Base-by-base conservation (phyloP, 2,888 invertebrate genomes). In the Sinhomidia bicolor region DNA sequence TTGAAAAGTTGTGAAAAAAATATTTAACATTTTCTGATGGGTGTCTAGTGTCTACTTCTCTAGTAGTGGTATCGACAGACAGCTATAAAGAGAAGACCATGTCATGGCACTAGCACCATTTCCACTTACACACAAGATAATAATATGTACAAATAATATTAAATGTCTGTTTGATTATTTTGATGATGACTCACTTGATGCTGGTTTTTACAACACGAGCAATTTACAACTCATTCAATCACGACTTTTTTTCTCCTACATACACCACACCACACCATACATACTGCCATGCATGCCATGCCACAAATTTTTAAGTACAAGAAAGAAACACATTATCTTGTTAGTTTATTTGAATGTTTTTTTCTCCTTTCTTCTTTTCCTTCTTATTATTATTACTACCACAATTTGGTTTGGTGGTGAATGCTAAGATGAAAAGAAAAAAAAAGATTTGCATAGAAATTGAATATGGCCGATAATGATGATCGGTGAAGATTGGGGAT, bases 211-310 rank as follows among this genome's bases (percentile, higher is more conserved):
- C 62, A 65, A 41, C 29, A 36, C 47, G 32, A 29, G 29, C 76
- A 85, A 71, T 85, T 80, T 85, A 85, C 85, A 85, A 71, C 68
- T 85, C 57, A 79, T 80, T 85, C 85, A 85, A 80, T 85, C 85
- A 85, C 85, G 85, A 80, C 44, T 83, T 71, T 57, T 44, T 71
- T n/a, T n/a, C 32, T 32, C 32, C 14, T 65, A 2, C n/a, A 65
- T n/a, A n/a, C n/a, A n/a, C n/a, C n/a, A n/a, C n/a, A n/a, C n/a
- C n/a, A n/a, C n/a, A n/a, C 12, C 10, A 60, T 5, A 4, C 14
- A 23, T 23, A 23, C 23, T 9, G 10, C 10, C 14, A 60, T 54
- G 4, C 62, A 62, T 62, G 62, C n/a, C n/a, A n/a, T n/a, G n/a
- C n/a, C n/a, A n/a, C n/a, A n/a, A n/a, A n/a, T n/a, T n/a, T 36